A percentile compares a stretch with the other conserved stretches of the same genome.
Conservation (phyloP, 2,113 vertebrate species). For the Halcyon senegalensis region DNA sequence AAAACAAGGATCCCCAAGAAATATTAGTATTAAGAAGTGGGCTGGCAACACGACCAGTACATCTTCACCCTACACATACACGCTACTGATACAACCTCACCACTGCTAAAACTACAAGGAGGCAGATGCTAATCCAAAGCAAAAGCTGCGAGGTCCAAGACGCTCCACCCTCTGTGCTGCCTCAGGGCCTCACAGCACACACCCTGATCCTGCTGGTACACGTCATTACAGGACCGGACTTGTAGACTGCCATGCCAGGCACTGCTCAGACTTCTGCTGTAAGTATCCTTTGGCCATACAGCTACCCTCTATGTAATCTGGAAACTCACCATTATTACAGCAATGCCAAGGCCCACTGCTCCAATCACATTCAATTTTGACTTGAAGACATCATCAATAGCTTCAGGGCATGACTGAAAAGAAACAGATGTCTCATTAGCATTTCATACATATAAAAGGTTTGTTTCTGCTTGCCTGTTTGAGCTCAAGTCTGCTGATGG, state of each 20-base stretch:
- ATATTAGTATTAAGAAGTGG: not conserved
- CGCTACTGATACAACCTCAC: not conserved
- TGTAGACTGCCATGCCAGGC: not conserved
- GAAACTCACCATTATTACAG: slow-evolving; percentile 87
- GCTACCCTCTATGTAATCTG: not conserved
- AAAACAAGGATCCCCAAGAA: not conserved
- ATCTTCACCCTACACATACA: not conserved
- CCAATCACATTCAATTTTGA: slow-evolving; percentile 90
- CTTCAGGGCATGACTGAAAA: slow-evolving; percentile 81
- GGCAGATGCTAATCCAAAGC: not conserved
- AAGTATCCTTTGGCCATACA: not conserved
- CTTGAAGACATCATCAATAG: slow-evolving; percentile 85
- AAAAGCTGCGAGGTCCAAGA: not conserved
- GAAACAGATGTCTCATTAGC: not conserved
- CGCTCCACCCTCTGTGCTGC: not conserved
- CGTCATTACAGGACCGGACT: not conserved
- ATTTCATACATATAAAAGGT: not conserved
- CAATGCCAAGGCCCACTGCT: slow-evolving; percentile 86
- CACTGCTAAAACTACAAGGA: not conserved
- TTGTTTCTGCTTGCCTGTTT: not conserved
- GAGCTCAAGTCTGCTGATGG: not conserved
- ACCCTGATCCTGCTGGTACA: not conserved
- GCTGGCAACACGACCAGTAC: not conserved
- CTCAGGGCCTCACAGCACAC: not conserved
- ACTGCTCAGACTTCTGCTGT: not conserved